A percentile compares a stretch with the other conserved stretches of the same genome.
These are phyloP conservation scores for Autographa gamma DNA, from an alignment of 2,888 invertebrate species.

Conservation along the genomic window DNA sequence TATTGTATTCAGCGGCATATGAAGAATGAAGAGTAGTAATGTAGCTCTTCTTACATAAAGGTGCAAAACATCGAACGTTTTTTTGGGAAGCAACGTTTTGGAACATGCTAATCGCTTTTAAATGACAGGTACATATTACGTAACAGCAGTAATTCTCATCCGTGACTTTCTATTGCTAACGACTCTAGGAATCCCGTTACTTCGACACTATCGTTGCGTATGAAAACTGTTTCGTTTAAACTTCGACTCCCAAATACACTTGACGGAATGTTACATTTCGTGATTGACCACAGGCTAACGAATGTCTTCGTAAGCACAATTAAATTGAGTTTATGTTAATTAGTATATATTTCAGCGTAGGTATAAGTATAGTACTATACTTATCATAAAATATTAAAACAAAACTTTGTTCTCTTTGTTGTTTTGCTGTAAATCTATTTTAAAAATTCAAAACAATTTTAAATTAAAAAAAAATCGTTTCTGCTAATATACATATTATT, in stretches of 20 bases:
- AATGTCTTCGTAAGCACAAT: not conserved
- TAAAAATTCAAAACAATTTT: too few species aligned
- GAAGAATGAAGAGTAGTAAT: too few species aligned
- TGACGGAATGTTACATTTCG: not conserved
- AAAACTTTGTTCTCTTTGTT: too few species aligned
- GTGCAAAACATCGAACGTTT: not conserved
- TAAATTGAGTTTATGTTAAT: too few species aligned
- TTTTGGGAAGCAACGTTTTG: not conserved
- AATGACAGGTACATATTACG: conserved; percentile 1
- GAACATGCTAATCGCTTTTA: conserved; percentile 5
- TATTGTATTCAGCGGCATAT: not conserved
- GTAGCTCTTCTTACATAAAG: not conserved
- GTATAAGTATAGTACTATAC: too few species aligned
- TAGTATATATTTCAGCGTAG: too few species aligned
- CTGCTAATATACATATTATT: too few species aligned
- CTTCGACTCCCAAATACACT: not conserved
- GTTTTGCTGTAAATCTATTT: too few species aligned
- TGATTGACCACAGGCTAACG: not conserved
- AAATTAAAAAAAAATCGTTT: too few species aligned
- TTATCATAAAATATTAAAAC: too few species aligned
- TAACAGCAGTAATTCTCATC: not conserved
- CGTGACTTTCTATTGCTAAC: not conserved
- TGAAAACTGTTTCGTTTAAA: not conserved
- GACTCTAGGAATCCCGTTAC: not conserved
- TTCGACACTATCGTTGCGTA: not conserved